Conservation (phyloP, 2,113 vertebrate genomes). For the Abramis brama region DNA sequence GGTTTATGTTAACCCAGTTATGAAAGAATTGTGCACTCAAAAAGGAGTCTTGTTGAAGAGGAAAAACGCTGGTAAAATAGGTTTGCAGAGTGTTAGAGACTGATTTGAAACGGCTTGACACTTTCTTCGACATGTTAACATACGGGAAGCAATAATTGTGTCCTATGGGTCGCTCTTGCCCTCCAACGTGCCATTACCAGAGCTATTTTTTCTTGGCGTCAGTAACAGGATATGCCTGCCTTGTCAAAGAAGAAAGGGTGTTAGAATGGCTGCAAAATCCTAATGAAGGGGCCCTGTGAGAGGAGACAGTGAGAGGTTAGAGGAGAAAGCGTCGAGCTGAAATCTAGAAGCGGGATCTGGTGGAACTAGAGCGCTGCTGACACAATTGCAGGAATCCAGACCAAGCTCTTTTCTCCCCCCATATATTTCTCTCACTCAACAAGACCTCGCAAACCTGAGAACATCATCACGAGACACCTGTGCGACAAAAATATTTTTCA, state of each 20-base stretch:
- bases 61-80: conserved; percentile 35
- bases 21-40: conserved; percentile 5
- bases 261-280: conserved; percentile 57
- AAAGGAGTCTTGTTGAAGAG: neutral
- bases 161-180: conserved; percentile 54
- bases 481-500: neutral
- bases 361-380: conserved; percentile 37
- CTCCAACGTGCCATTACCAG: conserved; percentile 49
- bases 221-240: conserved; percentile 58
- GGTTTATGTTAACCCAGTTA: conserved; percentile 25
- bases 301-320: conserved; percentile 42
- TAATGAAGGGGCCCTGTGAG: conserved; percentile 57
- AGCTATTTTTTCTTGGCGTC: conserved; percentile 52
- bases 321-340: conserved; percentile 24
- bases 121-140: conserved; percentile 58
- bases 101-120: conserved; percentile 58
- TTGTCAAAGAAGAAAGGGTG: conserved; percentile 56
- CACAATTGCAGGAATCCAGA: conserved; percentile 7
- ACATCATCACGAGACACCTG: neutral
- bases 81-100: conserved; percentile 47
- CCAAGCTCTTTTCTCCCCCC: neutral
- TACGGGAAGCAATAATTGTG: conserved; percentile 61
- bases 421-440: conserved; percentile 6
- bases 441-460: conserved; percentile 4
- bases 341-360: conserved; percentile 32